Evolutionary conservation across 1,140 invertebrate species (phyloP).

Genomic region (Pristionchus pacificus): DNA sequence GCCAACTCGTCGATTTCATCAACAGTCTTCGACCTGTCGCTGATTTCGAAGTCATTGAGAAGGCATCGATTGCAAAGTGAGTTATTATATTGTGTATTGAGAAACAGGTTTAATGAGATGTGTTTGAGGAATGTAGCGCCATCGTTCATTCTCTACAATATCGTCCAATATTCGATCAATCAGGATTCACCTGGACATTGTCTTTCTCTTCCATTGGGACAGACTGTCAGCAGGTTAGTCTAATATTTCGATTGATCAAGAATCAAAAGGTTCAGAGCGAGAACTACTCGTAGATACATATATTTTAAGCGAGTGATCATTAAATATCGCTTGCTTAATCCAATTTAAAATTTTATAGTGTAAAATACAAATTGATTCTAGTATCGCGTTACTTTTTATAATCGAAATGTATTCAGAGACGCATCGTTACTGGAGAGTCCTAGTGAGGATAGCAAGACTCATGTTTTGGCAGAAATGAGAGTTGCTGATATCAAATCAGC

Average conservation of each 20-base stretch:
- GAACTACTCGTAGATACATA: no score
- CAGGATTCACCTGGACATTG: background rate
- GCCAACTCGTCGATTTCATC: background rate
- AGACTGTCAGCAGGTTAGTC: no score
- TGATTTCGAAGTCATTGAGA: background rate
- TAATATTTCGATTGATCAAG: no score
- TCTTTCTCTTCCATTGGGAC: background rate
- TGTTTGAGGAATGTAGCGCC: background rate
- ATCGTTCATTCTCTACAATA: background rate
- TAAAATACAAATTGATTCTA: background rate
- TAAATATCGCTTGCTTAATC: no score
- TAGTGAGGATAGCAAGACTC: background rate
- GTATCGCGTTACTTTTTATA: background rate
- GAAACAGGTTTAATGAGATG: background rate
- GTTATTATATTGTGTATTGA: background rate
- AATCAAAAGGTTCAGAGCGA: no score
- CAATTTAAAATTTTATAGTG: no score
- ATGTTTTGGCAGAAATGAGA: background rate
- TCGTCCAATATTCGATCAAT: background rate
- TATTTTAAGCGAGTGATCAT: no score
- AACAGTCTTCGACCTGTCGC: background rate
- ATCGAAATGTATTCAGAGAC: background rate
- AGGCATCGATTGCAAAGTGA: background rate
- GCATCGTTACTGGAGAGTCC: background rate
- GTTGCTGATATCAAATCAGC: background rate